phyloP scores from a whole-genome alignment of 2,797 vertebrate species.

The Mus spretus region DNA sequence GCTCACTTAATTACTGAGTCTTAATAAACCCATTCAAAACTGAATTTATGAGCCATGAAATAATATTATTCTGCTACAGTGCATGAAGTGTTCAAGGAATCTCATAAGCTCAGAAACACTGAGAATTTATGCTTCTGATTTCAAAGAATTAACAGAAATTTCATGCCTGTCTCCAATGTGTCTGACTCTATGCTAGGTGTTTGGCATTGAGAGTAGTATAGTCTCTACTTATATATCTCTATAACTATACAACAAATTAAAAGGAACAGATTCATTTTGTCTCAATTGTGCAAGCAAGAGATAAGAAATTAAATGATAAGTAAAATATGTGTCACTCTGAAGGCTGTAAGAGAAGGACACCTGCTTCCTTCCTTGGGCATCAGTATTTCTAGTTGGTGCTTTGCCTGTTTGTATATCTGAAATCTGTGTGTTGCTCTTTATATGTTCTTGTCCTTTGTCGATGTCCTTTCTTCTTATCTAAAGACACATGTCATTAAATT shows the following conservation, averaged over 20 bases:
- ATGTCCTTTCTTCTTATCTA: neutral
- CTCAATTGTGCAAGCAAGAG: neutral
- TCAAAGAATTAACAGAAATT: slow-evolving; percentile 7
- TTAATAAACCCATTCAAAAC: slow-evolving; percentile 42
- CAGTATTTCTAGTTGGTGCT: neutral
- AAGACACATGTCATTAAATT: neutral
- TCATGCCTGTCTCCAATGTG: neutral
- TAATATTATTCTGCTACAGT: neutral
- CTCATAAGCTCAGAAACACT: slow-evolving; percentile 7
- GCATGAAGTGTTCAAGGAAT: slow-evolving; percentile 17
- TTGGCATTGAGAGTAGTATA: neutral
- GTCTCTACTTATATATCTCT: neutral
- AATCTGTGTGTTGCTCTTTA: neutral
- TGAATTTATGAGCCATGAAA: slow-evolving; percentile 8
- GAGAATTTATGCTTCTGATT: slow-evolving; percentile 49
- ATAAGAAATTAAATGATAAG: too few relatives aligned
- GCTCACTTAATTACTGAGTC: slow-evolving; percentile 33
- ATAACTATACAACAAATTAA: neutral
- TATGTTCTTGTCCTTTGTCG: neutral
- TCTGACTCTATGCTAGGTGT: neutral
- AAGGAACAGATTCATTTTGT: neutral
- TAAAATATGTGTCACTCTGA: neutral
- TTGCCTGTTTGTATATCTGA: neutral
- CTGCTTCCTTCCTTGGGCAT: neutral
- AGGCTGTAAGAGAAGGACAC: rapidly evolving